Percentiles rank a stretch among this genome's conserved stretches.
Conservation (phyloP, 2,113 vertebrate species). For the Zosterops borbonicus region DNA sequence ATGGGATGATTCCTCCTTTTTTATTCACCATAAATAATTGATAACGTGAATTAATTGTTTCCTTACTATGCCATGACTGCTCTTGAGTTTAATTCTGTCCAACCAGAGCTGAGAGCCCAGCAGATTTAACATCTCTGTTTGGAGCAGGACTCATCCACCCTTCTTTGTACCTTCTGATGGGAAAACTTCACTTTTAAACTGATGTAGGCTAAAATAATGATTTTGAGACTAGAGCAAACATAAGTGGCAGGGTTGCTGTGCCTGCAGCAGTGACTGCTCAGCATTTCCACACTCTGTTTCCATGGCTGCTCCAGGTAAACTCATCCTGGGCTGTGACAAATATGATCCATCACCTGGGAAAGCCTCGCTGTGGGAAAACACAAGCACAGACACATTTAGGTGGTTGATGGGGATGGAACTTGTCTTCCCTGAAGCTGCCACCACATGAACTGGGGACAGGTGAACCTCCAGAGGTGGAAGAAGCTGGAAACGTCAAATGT, state of each 20-base stretch:
- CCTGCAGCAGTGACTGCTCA: not conserved
- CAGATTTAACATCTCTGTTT: not conserved
- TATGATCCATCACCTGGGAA: not conserved
- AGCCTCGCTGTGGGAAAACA: not conserved
- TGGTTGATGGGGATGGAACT: not conserved
- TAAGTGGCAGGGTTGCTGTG: not conserved
- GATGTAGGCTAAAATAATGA: not conserved
- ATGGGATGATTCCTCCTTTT: not conserved
- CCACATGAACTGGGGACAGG: not conserved
- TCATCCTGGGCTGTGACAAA: not conserved
- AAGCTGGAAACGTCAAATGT: not conserved
- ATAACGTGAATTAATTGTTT: not conserved
- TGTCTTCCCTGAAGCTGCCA: not conserved
- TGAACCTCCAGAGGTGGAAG: not conserved
- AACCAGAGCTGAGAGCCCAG: not conserved
- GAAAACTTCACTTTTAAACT: not conserved
- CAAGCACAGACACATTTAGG: not conserved
- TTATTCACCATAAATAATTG: not conserved
- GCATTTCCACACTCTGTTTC: not conserved
- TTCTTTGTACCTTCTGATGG: not conserved
- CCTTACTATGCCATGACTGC: not conserved
- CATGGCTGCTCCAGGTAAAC: not conserved
- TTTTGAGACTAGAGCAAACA: not conserved
- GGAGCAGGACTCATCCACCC: not conserved
- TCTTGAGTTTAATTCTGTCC: not conserved